phyloP scores from a whole-genome alignment of 2,888 invertebrate species.

The Chrysolina oricalcia region DNA sequence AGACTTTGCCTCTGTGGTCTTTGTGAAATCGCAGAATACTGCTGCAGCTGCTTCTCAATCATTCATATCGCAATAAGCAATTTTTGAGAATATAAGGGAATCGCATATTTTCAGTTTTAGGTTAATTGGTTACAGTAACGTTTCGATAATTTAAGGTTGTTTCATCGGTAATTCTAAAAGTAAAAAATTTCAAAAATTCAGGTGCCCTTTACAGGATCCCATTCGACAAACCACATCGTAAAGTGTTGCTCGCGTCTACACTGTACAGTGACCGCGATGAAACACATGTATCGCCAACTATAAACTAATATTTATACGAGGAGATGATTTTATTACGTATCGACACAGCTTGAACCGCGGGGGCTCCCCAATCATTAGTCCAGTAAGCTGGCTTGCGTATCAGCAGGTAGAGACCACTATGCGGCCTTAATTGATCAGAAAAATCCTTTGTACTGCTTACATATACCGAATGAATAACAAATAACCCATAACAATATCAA shows the following conservation, averaged over 20 bases:
- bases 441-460: constrained; percentile 56
- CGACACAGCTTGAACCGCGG: constrained; percentile 63
- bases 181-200: too few relatives aligned
- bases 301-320: constrained; percentile 71
- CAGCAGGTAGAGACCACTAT: constrained; percentile 66
- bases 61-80: too few relatives aligned
- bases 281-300: constrained; percentile 70
- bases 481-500: constrained; percentile 49
- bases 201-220: not conserved
- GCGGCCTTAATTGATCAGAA: constrained; percentile 62
- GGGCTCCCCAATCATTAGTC: constrained; percentile 66
- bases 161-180: too few relatives aligned
- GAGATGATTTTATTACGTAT: constrained; percentile 71
- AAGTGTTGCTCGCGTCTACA: constrained; percentile 1
- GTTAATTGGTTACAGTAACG: too few relatives aligned
- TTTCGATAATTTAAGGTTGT: too few relatives aligned
- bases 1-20: too few relatives aligned
- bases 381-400: constrained; percentile 66
- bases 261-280: constrained; percentile 63
- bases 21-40: too few relatives aligned
- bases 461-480: constrained; percentile 54
- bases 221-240: not conserved
- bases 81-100: too few relatives aligned
- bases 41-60: too few relatives aligned
- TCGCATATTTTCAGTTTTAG: too few relatives aligned